phyloP scores from a whole-genome alignment of 2,888 invertebrate genomes.

The Exocentrus adspersus region DNA sequence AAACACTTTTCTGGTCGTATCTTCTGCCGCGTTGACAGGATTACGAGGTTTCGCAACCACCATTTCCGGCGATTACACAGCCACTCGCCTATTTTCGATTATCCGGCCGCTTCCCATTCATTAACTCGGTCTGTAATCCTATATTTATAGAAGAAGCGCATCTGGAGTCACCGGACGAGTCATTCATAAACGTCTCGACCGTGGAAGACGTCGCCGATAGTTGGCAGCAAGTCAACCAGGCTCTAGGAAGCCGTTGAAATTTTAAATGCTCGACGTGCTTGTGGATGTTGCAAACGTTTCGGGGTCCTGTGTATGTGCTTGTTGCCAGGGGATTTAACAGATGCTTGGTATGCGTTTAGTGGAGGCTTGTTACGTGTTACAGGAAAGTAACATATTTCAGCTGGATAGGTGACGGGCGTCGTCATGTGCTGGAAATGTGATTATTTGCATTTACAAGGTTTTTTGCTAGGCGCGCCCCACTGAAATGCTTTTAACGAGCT shows the following conservation, averaged over 20 bases:
- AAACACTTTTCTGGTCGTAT: no score
- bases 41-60: constrained; percentile 26
- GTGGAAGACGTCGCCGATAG: no score
- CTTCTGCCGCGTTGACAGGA: constrained; percentile 13
- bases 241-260: no score
- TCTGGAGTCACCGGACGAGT: constrained; percentile 31
- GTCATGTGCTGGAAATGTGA: no score
- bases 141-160: constrained; percentile 34
- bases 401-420: no score
- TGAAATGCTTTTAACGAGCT: no score
- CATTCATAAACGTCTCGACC: constrained; percentile 30
- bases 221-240: no score
- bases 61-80: constrained; percentile 19
- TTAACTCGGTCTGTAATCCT: constrained; percentile 8
- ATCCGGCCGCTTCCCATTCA: constrained; percentile 23
- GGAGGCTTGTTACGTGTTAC: not conserved
- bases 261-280: no score
- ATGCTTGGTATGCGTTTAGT: not conserved
- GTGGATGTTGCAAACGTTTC: no score
- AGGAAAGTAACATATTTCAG: not conserved
- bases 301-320: not conserved
- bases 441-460: no score
- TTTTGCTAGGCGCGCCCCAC: no score
- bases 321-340: not conserved
- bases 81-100: constrained; percentile 27